phyloP scores from a whole-genome alignment of 2,113 vertebrate species.

The Paralichthys olivaceus region DNA sequence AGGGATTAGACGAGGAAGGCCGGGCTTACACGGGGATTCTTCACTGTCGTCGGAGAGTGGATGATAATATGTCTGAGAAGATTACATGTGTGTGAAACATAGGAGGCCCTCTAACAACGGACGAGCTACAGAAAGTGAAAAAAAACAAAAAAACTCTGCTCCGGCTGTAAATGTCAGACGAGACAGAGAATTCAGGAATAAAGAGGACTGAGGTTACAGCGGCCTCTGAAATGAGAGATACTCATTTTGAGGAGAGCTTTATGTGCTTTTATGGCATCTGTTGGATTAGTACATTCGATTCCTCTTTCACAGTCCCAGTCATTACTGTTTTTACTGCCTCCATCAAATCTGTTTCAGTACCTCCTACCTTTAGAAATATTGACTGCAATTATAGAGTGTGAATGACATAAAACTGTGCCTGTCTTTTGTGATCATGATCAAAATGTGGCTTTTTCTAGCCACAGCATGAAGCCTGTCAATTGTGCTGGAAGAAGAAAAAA shows the following conservation, averaged over 20 bases:
- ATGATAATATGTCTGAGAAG: conserved; percentile 53
- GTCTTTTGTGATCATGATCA: conserved; percentile 59
- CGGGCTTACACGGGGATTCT: conserved; percentile 29
- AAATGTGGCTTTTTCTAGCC: conserved; percentile 29
- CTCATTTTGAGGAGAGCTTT: conserved; percentile 52
- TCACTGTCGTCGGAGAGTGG: conserved; percentile 33
- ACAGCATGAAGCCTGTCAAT: conserved; percentile 48
- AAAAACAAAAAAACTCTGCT: neutral
- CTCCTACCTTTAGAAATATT: conserved; percentile 63
- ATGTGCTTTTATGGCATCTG: conserved; percentile 58
- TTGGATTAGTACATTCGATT: conserved; percentile 55
- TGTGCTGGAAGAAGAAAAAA: conserved; percentile 10
- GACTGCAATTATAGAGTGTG: conserved; percentile 61
- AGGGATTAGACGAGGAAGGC: conserved; percentile 26
- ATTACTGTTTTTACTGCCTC: conserved; percentile 67
- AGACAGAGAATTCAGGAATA: conserved; percentile 26
- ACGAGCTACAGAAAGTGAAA: conserved; percentile 16
- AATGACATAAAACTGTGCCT: conserved; percentile 47
- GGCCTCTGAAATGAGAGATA: conserved; percentile 52
- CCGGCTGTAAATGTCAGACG: conserved; percentile 52
- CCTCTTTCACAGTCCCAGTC: conserved; percentile 52
- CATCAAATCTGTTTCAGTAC: conserved; percentile 56
- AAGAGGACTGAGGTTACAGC: conserved; percentile 36
- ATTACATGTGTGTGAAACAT: conserved; percentile 58
- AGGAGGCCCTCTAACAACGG: conserved; percentile 20